These are phyloP conservation scores for Bombus pascuorum DNA, from an alignment of 1,140 invertebrate species.

Conservation along the genomic window DNA sequence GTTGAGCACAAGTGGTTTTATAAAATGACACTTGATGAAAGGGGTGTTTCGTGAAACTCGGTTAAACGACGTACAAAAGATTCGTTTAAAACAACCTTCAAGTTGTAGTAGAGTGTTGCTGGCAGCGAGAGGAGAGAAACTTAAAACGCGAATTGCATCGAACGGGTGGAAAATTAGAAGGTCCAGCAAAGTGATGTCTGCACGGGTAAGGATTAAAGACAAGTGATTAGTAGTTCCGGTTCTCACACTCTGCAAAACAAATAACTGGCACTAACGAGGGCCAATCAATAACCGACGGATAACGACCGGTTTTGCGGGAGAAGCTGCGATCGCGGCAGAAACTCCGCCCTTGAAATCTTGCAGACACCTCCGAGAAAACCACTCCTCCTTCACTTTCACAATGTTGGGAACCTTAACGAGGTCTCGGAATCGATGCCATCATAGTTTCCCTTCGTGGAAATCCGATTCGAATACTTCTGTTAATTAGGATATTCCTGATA, in stretches of 20 bases:
- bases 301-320: constrained; percentile 73
- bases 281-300: constrained; percentile 76
- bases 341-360: constrained; percentile 74
- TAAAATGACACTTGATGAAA: constrained; percentile 1
- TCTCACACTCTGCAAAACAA: constrained; percentile 72
- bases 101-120: too few relatives aligned
- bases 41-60: neutral
- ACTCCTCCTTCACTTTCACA: constrained; percentile 45
- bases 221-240: constrained; percentile 64
- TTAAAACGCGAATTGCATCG: neutral
- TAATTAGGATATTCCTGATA: neutral
- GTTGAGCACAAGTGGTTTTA: too few relatives aligned
- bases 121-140: neutral
- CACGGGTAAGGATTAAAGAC: constrained; percentile 19
- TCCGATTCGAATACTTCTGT: neutral
- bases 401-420: constrained; percentile 28
- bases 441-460: neutral
- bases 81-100: neutral
- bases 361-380: constrained; percentile 64
- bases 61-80: neutral
- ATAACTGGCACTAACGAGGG: constrained; percentile 71
- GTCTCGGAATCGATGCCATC: constrained; percentile 16
- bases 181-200: neutral
- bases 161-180: constrained; percentile 31
- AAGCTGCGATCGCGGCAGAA: constrained; percentile 66